Conservation (phyloP, 2,888 invertebrate species). For the Branchellion lobata region DNA sequence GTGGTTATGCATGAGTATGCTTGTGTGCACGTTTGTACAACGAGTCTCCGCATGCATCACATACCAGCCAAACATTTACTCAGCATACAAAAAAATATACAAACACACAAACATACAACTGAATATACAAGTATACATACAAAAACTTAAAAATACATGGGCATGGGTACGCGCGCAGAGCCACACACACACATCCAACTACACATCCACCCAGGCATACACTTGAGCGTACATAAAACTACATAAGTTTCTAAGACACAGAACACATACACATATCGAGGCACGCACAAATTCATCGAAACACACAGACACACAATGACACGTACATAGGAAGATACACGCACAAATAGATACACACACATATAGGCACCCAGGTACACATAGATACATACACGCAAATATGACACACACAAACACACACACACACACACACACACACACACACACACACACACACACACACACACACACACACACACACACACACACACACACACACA, state of each 20-base stretch:
- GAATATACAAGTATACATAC: slow-evolving; percentile 28
- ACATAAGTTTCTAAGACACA: slow-evolving; percentile 16
- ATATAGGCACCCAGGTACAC: slow-evolving; percentile 19
- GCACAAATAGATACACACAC: slow-evolving; percentile 33
- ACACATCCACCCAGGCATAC: slow-evolving; percentile 34
- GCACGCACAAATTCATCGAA: slow-evolving; percentile 37
- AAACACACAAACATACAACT: slow-evolving; percentile 37
- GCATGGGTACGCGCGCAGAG: slow-evolving; percentile 24
- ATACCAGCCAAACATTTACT: no score
- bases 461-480: slow-evolving; percentile 34
- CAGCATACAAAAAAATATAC: slow-evolving; percentile 34
- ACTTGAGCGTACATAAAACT: slow-evolving; percentile 23
- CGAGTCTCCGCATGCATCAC: no score
- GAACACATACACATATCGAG: slow-evolving; percentile 23
- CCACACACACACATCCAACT: slow-evolving; percentile 18
- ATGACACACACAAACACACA: slow-evolving; percentile 31
- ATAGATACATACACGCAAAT: slow-evolving; percentile 39
- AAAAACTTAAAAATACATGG: slow-evolving; percentile 20
- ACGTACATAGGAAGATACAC: slow-evolving; percentile 17
- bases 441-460: slow-evolving; percentile 30
- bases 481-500: slow-evolving; percentile 25
- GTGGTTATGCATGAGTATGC: no score
- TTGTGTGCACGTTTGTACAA: no score
- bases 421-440: slow-evolving; percentile 28
- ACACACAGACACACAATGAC: slow-evolving; percentile 28